Evolutionary conservation across 2,888 invertebrate genomes (phyloP), one percentile per base, ranked within the genome.

Genomic region (Selenia dentaria): DNA sequence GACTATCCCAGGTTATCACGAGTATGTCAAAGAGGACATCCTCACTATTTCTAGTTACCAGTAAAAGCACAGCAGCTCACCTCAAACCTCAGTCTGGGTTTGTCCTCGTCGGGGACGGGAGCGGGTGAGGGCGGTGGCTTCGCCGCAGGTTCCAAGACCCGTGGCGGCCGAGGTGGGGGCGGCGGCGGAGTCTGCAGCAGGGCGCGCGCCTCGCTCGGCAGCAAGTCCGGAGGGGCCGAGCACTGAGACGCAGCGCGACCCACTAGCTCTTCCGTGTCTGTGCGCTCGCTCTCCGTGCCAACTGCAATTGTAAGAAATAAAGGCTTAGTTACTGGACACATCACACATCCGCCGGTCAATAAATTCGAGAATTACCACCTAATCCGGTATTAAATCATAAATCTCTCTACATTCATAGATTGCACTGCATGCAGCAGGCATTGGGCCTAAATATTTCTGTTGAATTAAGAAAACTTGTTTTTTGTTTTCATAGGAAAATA

Each of bases 221-320:
- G 64, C 62, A 93, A 70, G 74, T 93, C 93, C 6, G 93, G 93
- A 6, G 93, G 93, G 4, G 93, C 93, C 33, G 93, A 93, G 52
- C 93, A 93, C 22, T 93, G 93, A 8, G 93, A 93, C 29, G 92
- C 90, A 27, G 93, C 92, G 28, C 93, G 85, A 31, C 93, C 93
- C 68, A 94, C 92, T 73, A 94, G 78, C 74, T 94, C 94, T 64
- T 94, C 94, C 0, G 94, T 94, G 69, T 94, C 94, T 27, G 94
- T 94, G 48, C 93, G 91, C 72, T 93, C 91, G 52, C 91, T 92
- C 76, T 94, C 94, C 57, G 92, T 93, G 33, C 92, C 87, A 56
- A 94, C 94, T 94, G 89, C 14, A 22, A 92, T 12, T 6, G 29
- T 34, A 12, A 20, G 20, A n/a, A n/a, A n/a, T n/a, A n/a, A n/a